phyloP scores from a whole-genome alignment of 92 coral and sea anemone genomes.

The Micromussa lordhowensis region DNA sequence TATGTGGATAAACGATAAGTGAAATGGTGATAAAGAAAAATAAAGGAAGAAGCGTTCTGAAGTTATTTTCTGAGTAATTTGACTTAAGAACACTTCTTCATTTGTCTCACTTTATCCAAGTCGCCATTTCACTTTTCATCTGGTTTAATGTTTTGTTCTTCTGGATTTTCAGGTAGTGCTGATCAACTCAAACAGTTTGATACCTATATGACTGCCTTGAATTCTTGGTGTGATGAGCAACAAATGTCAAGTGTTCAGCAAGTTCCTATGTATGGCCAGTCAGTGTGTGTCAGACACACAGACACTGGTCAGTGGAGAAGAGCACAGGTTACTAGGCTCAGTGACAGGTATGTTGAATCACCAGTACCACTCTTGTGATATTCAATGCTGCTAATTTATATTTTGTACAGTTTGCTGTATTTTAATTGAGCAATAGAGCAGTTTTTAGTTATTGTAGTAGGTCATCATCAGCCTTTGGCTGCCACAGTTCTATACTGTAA shows the following conservation, averaged over 20 bases:
- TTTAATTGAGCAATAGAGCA: too few relatives aligned
- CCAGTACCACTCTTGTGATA: neutral
- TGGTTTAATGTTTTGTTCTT: neutral
- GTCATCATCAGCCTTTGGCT: too few relatives aligned
- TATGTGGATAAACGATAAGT: too few relatives aligned
- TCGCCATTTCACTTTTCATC: too few relatives aligned
- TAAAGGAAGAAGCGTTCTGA: too few relatives aligned
- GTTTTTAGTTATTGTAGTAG: too few relatives aligned
- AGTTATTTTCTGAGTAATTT: too few relatives aligned
- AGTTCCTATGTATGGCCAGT: slow-evolving; percentile 70
- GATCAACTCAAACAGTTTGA: slow-evolving; percentile 80
- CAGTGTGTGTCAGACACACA: slow-evolving; percentile 76
- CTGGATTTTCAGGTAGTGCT: slow-evolving; percentile 49
- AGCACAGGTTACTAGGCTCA: slow-evolving; percentile 81
- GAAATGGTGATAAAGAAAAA: too few relatives aligned
- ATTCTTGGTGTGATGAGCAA: slow-evolving; percentile 80
- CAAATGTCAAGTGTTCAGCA: slow-evolving; percentile 19
- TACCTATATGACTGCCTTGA: slow-evolving; percentile 71
- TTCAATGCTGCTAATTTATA: neutral
- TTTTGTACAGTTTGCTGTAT: too few relatives aligned
- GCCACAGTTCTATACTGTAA: too few relatives aligned
- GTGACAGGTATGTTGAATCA: slow-evolving; percentile 59
- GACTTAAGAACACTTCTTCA: too few relatives aligned
- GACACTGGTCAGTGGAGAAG: slow-evolving; percentile 74
- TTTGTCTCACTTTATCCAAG: too few relatives aligned